Percentiles rank a stretch among this genome's conserved stretches.
Conservation (phyloP, 1,140 invertebrate genomes). For the Diorhabda carinulata region DNA sequence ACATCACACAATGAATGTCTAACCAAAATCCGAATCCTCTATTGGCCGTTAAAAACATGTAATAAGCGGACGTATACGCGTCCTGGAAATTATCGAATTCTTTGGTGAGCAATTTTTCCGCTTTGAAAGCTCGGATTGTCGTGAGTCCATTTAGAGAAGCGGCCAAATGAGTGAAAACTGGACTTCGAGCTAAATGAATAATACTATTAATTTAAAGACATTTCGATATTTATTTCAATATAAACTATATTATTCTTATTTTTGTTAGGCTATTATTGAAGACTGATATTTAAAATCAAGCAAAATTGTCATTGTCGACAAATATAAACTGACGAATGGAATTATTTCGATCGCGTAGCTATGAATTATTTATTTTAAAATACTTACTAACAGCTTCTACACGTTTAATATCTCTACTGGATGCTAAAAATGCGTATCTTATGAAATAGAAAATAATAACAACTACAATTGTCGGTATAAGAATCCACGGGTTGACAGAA, state of each 20-base stretch:
- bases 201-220: not conserved
- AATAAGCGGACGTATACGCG: slow-evolving; percentile 61
- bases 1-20: slow-evolving; percentile 67
- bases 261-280: not conserved
- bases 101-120: slow-evolving; percentile 63
- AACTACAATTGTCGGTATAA: slow-evolving; percentile 65
- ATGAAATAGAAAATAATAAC: slow-evolving; percentile 59
- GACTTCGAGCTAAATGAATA: slow-evolving; percentile 60
- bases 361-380: not conserved
- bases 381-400: slow-evolving; percentile 75
- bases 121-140: slow-evolving; percentile 72
- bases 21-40: slow-evolving; percentile 56
- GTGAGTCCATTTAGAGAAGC: slow-evolving; percentile 73
- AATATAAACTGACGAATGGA: not conserved
- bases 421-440: slow-evolving; percentile 71
- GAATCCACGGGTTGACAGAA: slow-evolving; percentile 68
- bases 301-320: not conserved
- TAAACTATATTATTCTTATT: not conserved
- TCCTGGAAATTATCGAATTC: slow-evolving; percentile 62
- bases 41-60: slow-evolving; percentile 62
- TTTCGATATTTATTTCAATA: slow-evolving; percentile 7
- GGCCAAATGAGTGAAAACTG: slow-evolving; percentile 79
- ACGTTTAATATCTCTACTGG: slow-evolving; percentile 77
- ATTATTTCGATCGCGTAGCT: not conserved
- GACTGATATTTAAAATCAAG: not conserved